phyloP scores from a whole-genome alignment of 1,140 invertebrate genomes.

The Reticulitermes speratus region DNA sequence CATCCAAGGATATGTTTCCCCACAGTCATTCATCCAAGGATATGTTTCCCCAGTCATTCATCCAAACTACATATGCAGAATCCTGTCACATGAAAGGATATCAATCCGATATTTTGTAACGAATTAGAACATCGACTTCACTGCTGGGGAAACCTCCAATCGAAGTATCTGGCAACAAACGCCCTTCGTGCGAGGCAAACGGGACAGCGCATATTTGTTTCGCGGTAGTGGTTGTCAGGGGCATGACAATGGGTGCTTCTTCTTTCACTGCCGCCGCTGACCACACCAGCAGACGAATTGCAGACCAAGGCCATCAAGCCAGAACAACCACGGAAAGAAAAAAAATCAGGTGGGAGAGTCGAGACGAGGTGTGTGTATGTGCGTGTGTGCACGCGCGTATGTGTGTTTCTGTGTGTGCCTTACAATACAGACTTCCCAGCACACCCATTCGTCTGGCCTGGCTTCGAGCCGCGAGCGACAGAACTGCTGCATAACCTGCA shows the following conservation, averaged over 20 bases:
- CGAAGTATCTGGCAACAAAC: neutral
- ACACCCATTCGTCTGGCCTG: neutral
- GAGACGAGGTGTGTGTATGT: neutral
- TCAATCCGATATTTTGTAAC: neutral
- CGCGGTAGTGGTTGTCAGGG: neutral
- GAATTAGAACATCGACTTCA: neutral
- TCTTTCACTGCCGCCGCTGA: neutral
- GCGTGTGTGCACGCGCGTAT: neutral
- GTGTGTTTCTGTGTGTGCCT: neutral
- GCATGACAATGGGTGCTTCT: neutral
- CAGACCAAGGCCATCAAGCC: neutral
- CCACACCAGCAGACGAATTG: neutral
- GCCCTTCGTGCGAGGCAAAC: neutral
- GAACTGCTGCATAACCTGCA: neutral
- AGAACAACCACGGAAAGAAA: neutral
- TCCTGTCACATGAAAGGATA: neutral
- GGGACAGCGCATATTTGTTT: neutral
- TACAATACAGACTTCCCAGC: neutral
- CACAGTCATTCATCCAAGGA: no score
- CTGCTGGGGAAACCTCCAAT: neutral
- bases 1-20: neutral
- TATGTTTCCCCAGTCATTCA: no score
- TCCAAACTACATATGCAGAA: neutral
- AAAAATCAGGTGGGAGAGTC: neutral
- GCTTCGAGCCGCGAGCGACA: no score